Evolutionary conservation across 2,797 vertebrate species (phyloP), one percentile per base, ranked within the genome.

Genomic region (Diceros bicornis): DNA sequence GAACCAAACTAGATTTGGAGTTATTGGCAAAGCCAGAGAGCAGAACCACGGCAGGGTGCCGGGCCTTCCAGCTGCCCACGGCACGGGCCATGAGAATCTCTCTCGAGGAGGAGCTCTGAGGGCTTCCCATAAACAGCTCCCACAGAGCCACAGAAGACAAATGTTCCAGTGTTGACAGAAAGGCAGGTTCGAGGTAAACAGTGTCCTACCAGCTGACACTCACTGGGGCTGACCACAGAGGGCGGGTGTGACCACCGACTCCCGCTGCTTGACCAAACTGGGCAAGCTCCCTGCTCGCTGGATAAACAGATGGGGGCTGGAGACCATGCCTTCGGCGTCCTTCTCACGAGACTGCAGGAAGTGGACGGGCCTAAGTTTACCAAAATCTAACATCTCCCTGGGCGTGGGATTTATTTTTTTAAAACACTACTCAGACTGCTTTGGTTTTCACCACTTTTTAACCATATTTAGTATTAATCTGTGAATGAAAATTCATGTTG

Each of bases 21-120:
- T 14, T 20, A 21, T 6, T 50, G 21, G 29, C 41, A 44, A 7
- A 50, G 72, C 66, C 17, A 0, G 37, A 41, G 52, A 37, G 18
- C n/a, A 47, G 41, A 75, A 13, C 41, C 2, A 0, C 41, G 4
- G 4, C 41, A 41, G 41, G 41, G 41, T 6, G 4, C 14, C 0
- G 0, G 32, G 52, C 37, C 47, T 18, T 1, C 41, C 0, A 0
- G 61, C 25, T 5, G n/a, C 21, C 59, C 14, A 0, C 3, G 1
- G 16, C 62, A 8, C 17, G 3, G 0, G 1, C 11, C n/a, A 4
- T 16, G 4, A 47, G 57, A 66, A 52, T 17, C 2, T 0, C 37
- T 12, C 16, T 16, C 41, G 4, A 2, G 18, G 0, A 11, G 59
- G 44, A 66, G 62, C 2, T 0, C 4, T 0, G 0, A 2, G 4